phyloP scores from a whole-genome alignment of 1,140 invertebrate species.

The Drosophila sulfurigaster region DNA sequence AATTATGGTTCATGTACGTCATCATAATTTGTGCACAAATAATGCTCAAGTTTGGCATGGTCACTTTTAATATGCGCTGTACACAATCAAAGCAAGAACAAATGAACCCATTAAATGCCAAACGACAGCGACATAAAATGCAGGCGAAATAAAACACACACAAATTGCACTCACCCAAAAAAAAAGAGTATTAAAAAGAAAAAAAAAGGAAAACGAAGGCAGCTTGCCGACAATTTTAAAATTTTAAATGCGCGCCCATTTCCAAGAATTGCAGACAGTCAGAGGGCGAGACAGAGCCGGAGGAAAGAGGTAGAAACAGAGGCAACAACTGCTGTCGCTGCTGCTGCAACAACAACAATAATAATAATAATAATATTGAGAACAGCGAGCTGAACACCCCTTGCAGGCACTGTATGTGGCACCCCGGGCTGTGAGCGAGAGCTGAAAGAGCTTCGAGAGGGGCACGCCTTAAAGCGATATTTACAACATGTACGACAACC shows the following conservation, averaged over 20 bases:
- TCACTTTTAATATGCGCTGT: slow-evolving; percentile 32
- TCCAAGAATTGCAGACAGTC: slow-evolving; percentile 67
- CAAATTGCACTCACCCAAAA: slow-evolving; percentile 17
- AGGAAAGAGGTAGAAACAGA: background rate
- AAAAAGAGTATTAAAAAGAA: background rate
- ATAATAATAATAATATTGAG: slow-evolving; percentile 26
- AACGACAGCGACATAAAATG: slow-evolving; percentile 56
- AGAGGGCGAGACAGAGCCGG: background rate
- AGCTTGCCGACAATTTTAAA: slow-evolving; percentile 31
- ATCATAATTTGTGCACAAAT: background rate
- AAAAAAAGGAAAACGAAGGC: slow-evolving; percentile 13
- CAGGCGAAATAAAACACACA: slow-evolving; percentile 54
- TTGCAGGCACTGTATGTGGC: background rate
- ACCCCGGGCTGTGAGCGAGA: background rate
- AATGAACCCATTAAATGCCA: slow-evolving; percentile 66
- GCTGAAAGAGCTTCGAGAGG: slow-evolving; percentile 4
- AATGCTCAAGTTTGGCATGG: background rate
- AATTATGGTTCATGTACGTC: background rate
- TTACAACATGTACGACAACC: slow-evolving; percentile 80
- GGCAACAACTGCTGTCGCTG: background rate
- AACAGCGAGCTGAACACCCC: slow-evolving; percentile 34
- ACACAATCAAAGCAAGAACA: slow-evolving; percentile 23
- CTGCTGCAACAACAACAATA: slow-evolving; percentile 1
- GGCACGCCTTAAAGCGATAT: slow-evolving; percentile 76
- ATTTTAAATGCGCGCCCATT: slow-evolving; percentile 67